These are phyloP conservation scores for Nannospalax galili DNA, from an alignment of 2,113 vertebrate species.

Conservation along the genomic window DNA sequence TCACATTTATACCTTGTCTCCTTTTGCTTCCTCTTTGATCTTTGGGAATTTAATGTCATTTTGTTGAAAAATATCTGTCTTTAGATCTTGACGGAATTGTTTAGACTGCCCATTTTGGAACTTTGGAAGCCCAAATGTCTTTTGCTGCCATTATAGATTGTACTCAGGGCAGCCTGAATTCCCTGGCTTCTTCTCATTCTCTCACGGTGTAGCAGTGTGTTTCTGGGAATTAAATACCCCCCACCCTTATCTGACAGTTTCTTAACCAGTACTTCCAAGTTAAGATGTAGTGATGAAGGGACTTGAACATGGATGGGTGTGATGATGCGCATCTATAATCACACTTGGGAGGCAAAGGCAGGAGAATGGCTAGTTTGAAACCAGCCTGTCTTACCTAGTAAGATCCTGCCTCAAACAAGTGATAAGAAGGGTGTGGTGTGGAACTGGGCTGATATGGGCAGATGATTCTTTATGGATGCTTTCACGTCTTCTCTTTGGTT, in stretches of 20 bases:
- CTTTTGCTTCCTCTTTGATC: not conserved
- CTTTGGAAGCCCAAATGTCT: not conserved
- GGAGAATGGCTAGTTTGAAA: not conserved
- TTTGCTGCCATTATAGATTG: not conserved
- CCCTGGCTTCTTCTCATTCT: not conserved
- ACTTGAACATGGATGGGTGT: not conserved
- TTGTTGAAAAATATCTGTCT: not conserved
- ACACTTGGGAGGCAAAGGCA: not conserved
- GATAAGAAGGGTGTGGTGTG: not conserved
- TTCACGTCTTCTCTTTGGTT: not conserved
- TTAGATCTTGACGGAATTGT: not conserved
- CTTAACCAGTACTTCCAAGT: not conserved
- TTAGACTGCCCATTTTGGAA: not conserved
- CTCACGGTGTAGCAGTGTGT: not conserved
- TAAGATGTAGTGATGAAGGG: not conserved
- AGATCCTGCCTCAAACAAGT: not conserved
- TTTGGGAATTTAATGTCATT: conserved; percentile 13
- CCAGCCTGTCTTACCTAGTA: not conserved
- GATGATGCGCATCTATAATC: not conserved
- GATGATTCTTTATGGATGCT: not conserved
- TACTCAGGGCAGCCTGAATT: not conserved
- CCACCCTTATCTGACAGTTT: not conserved
- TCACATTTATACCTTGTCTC: not conserved
- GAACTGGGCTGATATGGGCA: not conserved
- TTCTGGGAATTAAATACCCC: not conserved